Evolutionary conservation across 1,140 invertebrate genomes (phyloP), one percentile per base, ranked within the genome.

Genomic region (Popillia japonica): DNA sequence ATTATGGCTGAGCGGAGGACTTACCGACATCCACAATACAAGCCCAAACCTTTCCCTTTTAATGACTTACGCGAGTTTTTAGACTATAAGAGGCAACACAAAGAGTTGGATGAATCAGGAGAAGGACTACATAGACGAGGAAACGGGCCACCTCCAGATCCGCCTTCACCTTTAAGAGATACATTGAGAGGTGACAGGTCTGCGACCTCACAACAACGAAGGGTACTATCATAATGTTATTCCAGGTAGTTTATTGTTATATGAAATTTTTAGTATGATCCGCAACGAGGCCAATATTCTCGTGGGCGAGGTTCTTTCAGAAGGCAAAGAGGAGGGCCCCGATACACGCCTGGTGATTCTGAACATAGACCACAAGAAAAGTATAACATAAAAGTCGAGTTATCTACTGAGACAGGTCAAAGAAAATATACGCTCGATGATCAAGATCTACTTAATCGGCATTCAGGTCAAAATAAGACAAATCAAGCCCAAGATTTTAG

Each of bases 381-480:
- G 61, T 48, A 40, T 3, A 77, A 77, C 27, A 72, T 77, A 42
- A 77, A 72, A 17, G 41, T 77, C 23, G 64, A 72, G 17, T 2
- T 72, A 22, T 72, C 59, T 20, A 77, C 59, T 23, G 76, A 77
- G 41, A 42, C 76, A 72, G 76, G 76, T 72, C 48, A 77, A 14
- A 68, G 76, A 44, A 77, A 77, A 42, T 77, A 40, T 44, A 68
- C 59, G 4, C 9, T 77, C 23, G 61, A 64, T 34, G 9, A 68
- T 68, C 6, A 9, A 27, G 22, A 68, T 27, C 20, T 11, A 4
- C 9, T 3, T 6, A 68, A 27, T 34, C 20, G 27, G 27, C 4
- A 23, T 68, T 10, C 2, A 48, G 44, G 22, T 34, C 7, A 68
- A 68, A 34, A 27, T 68, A 68, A 68, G 6, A 14, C 48, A n/a